Base-by-base conservation (phyloP, 2,888 invertebrate species). In the Hololepta plana region DNA sequence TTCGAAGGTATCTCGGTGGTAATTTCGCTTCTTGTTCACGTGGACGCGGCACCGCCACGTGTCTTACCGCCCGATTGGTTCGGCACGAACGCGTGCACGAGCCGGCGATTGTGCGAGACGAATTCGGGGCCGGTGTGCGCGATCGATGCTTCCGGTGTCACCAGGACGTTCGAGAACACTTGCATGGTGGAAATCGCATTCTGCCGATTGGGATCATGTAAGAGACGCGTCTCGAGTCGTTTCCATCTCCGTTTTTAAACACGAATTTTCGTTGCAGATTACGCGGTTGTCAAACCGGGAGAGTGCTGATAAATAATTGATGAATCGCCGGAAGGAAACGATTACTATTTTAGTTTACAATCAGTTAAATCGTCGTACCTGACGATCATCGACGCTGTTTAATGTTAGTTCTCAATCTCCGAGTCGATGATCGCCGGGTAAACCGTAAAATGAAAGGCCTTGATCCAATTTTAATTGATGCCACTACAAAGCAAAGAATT, bases 121-220 rank as follows among this genome's bases (percentile, higher is more conserved):
- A 30, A 33, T 7, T 51, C 57, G 0, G 64, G 64, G 0, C 66
- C 67, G 0, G 62, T 67, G 3, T 67, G 67, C 40, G 65, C 62
- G 1, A 63, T 67, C 32, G 65, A 66, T 37, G 65, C 62, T 1
- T 50, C 62, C 2, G 67, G 67, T 14, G 54, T 59, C 1, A 60
- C 64, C 2, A 46, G 60, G 35, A 65, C 65, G 2, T 67, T 67
- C 35, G 59, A 60, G 20, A 65, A 63, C n/a, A 45, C 62, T 4
- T 67, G 67, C 37, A 62, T 64, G 37, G 55, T 65, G 12, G 60
- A 64, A 33, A 54, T 62, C 7, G 63, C 56, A 1, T 65, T 63
- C 19, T 67, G 67, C 45, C 59, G 58, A 34, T 62, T 61, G 33
- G 64, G 65, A 44, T 62, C 59, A 28, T 64, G 67, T 67, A 51